Base-by-base conservation (phyloP, 2,113 vertebrate species). In the Phyllostomus hastatus region DNA sequence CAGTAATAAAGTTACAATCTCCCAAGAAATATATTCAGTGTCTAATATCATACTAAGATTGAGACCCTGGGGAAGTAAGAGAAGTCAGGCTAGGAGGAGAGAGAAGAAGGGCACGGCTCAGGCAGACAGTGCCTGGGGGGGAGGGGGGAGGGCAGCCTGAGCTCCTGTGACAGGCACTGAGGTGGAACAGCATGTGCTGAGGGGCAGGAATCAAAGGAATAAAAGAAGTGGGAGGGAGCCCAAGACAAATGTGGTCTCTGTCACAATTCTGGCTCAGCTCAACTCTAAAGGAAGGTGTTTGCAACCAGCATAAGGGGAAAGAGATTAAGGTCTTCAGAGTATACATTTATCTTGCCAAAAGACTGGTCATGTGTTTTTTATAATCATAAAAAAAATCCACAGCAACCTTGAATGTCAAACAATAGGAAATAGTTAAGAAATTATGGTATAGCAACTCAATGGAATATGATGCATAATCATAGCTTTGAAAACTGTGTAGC, bases 401-500 rank as follows among this genome's bases (percentile, higher is more conserved):
- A 92, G 85, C 67, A 90, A 96, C 87, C 24, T 95, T 94, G 64
- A 92, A 95, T 86, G 43, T 50, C 50, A 84, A 96, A 91, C 86
- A 96, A 96, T 76, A 94, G 59, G 6, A 52, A 72, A 46, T 94
- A 81, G 66, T 84, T 97, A 92, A 95, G 88, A 97, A 96, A 97
- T 96, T 84, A 85, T 78, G 72, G 46, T 76, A 95, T 54, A 88
- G 76, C 26, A 35, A 92, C 76, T 88, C 64, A 38, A 38, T 90
- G 95, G 83, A 95, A 78, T 92, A 91, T 38, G 70, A 92, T 46
- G 46, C 28, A 57, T 90, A 96, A 96, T 88, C 75, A 95, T 75
- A 92, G 91, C 80, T 96, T 95, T 88, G 50, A 96, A 87, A 91
- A 91, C 66, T 52, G 35, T 24, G 22, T 67, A 92, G 76, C 57